These are phyloP conservation scores for Hyaena hyaena DNA, from an alignment of 2,113 vertebrate genomes.

Conservation along the genomic window DNA sequence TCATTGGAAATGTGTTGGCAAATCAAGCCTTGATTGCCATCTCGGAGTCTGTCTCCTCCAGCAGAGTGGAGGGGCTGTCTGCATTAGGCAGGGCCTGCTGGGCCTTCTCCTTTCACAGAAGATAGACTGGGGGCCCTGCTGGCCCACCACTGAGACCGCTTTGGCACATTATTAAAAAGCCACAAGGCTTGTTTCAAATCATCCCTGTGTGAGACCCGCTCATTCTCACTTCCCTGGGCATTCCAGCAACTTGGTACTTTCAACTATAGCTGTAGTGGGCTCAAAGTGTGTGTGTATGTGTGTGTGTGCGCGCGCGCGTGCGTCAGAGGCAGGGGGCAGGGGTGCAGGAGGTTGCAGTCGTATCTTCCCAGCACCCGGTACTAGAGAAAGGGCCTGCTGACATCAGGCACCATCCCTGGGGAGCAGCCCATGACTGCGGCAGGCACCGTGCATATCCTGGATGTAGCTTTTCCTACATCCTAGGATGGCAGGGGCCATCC, in stretches of 20 bases:
- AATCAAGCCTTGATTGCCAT: constrained; percentile 99
- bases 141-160: constrained; percentile 92
- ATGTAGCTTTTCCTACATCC: too few relatives aligned
- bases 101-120: constrained; percentile 89
- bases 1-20: constrained; percentile 99
- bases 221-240: constrained; percentile 92
- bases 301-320: constrained; percentile 46
- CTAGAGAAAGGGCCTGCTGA: constrained; percentile 68
- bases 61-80: constrained; percentile 92
- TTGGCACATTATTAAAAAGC: constrained; percentile 95
- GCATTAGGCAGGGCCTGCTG: constrained; percentile 89
- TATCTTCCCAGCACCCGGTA: constrained; percentile 60
- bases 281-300: constrained; percentile 38
- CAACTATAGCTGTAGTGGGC: constrained; percentile 85
- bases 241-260: constrained; percentile 90
- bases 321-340: not conserved
- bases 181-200: constrained; percentile 93
- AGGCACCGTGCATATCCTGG: rapidly evolving
- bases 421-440: not conserved
- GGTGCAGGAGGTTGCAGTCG: not conserved
- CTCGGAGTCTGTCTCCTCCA: constrained; percentile 95
- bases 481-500: not conserved
- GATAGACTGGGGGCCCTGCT: constrained; percentile 93
- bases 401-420: constrained; percentile 39
- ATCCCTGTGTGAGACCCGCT: constrained; percentile 91